Conservation (phyloP, 2,797 vertebrate genomes). For the Siniperca scherzeri region DNA sequence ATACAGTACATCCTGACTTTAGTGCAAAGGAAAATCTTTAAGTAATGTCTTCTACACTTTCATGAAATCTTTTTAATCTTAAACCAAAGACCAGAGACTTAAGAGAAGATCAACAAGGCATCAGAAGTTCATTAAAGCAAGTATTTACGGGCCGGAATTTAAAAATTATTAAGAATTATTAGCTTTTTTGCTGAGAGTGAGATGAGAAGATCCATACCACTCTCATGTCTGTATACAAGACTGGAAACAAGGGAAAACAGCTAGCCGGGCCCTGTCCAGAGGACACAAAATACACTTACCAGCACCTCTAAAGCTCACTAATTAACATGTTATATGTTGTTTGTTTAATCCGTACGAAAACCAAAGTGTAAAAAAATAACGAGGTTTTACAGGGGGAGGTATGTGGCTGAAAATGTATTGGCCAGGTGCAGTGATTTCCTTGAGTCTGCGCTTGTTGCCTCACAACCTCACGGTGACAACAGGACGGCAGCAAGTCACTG, state of each 20-base stretch:
- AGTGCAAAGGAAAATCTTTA: background rate
- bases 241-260: background rate
- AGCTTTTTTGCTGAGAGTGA: background rate
- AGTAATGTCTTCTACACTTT: background rate
- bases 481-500: background rate
- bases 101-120: slow-evolving; percentile 10
- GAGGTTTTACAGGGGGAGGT: too few species aligned
- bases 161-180: background rate
- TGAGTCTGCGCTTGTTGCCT: background rate
- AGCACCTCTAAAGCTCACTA: background rate
- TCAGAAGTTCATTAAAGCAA: slow-evolving; percentile 24
- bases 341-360: background rate
- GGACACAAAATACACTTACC: background rate
- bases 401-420: background rate
- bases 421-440: background rate
- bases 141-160: background rate
- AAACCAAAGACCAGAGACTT: slow-evolving; percentile 12
- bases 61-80: background rate
- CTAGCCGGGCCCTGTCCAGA: too few species aligned
- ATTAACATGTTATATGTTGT: too few species aligned
- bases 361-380: background rate
- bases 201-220: background rate
- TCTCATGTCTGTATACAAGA: too few species aligned
- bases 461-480: too few species aligned
- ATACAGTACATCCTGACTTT: slow-evolving; percentile 55